Conservation (phyloP, 92 coral and sea anemone species). For the Epizoanthus illoricatus region DNA sequence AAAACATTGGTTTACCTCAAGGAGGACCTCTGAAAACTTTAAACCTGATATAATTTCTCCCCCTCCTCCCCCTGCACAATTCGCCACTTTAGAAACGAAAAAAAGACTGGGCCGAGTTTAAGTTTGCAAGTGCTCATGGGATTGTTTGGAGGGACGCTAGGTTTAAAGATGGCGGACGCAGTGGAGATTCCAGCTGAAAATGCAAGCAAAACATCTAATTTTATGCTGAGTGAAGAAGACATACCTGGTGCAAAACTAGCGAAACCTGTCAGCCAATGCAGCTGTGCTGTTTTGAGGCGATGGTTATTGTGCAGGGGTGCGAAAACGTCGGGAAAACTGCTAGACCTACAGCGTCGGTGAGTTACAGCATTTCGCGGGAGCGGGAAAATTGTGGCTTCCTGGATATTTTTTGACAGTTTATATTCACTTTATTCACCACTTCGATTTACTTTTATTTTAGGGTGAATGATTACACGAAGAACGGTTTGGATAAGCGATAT, state of each 20-base stretch:
- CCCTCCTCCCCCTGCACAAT: no score
- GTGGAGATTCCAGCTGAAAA: no score
- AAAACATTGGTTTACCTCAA: no score
- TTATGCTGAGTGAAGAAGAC: not conserved
- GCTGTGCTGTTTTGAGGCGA: not conserved
- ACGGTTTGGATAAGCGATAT: constrained; percentile 36
- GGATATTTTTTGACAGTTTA: not conserved
- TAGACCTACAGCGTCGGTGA: not conserved
- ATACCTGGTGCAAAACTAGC: constrained; percentile 2
- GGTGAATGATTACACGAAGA: constrained; percentile 39
- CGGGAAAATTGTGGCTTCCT: not conserved
- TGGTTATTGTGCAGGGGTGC: not conserved
- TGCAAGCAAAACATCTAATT: no score
- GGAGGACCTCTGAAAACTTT: no score
- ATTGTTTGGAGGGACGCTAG: not conserved
- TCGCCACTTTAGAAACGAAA: no score
- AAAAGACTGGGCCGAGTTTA: no score
- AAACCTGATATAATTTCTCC: no score
- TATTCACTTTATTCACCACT: not conserved
- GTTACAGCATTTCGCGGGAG: not conserved
- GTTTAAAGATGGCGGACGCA: no score
- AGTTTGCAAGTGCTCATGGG: not conserved
- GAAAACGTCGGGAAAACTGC: no score
- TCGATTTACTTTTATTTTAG: not conserved
- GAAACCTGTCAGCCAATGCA: not conserved